Conservation (phyloP, 2,113 vertebrate species). For the Mustela nigripes region DNA sequence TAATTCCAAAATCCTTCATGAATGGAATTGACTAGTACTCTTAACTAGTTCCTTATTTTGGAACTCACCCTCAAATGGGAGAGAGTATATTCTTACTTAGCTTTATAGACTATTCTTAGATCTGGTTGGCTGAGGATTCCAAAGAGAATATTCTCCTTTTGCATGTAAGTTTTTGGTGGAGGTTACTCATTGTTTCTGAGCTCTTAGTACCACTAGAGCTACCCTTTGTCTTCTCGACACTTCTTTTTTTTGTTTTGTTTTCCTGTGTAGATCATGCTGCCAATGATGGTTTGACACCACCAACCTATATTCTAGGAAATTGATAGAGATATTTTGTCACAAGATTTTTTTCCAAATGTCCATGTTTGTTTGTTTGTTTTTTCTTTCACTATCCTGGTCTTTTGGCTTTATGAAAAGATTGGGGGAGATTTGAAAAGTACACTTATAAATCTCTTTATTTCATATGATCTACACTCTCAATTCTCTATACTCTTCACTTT, state of each 20-base stretch:
- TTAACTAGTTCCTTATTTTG: neutral
- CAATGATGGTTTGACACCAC: neutral
- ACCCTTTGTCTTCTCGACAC: neutral
- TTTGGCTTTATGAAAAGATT: neutral
- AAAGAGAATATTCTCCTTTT: neutral
- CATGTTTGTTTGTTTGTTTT: neutral
- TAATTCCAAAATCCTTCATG: neutral
- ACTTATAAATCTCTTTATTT: neutral
- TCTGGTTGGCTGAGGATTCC: neutral
- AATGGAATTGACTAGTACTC: neutral
- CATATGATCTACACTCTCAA: neutral
- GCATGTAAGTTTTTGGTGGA: neutral
- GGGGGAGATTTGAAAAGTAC: neutral
- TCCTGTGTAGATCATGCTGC: neutral
- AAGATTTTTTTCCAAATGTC: neutral
- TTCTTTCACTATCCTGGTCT: neutral
- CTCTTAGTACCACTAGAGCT: too few relatives aligned
- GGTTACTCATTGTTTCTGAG: neutral
- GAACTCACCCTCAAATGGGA: neutral
- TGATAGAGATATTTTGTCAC: neutral
- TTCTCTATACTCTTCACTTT: neutral
- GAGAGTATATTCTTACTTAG: neutral
- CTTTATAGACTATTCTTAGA: neutral
- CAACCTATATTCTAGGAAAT: neutral
- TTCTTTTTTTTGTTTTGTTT: neutral